These are phyloP conservation scores for Catocala sponsa DNA, from an alignment of 2,888 invertebrate genomes.

Conservation along the genomic window DNA sequence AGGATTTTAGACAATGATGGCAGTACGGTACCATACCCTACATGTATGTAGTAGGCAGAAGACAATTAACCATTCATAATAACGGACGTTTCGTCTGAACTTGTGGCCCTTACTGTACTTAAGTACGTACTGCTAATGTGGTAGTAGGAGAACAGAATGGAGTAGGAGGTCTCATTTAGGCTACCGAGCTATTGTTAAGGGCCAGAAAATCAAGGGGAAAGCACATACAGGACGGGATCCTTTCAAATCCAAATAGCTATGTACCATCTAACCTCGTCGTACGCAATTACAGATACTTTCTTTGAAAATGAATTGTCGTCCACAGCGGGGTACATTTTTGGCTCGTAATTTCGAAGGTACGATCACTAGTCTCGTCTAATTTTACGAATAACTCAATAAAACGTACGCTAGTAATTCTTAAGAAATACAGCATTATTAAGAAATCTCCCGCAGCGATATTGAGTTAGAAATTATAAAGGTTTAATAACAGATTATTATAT, in stretches of 20 bases:
- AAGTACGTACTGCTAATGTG: conserved; percentile 35
- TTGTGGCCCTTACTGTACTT: conserved; percentile 23
- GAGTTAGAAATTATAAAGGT: too few relatives aligned
- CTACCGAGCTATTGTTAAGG: conserved; percentile 68
- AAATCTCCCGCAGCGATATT: too few relatives aligned
- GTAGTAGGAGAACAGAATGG: conserved; percentile 58
- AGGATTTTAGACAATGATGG: too few relatives aligned
- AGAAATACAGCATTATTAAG: too few relatives aligned
- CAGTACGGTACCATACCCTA: neutral
- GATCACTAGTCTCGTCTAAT: neutral
- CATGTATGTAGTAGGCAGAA: conserved; percentile 6
- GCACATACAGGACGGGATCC: conserved; percentile 65
- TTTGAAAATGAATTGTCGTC: conserved; percentile 67
- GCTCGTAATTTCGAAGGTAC: neutral
- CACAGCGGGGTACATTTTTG: conserved; percentile 33
- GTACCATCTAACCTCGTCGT: conserved; percentile 63
- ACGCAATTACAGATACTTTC: conserved; percentile 75
- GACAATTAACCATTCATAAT: conserved; percentile 36
- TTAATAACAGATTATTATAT: too few relatives aligned
- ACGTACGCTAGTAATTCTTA: neutral
- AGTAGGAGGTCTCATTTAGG: conserved; percentile 66
- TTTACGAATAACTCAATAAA: neutral
- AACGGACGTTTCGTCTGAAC: conserved; percentile 38
- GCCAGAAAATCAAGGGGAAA: conserved; percentile 71
- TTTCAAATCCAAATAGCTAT: conserved; percentile 67